Conservation (phyloP, 2,888 invertebrate species). For the Strigamia maritima region DNA sequence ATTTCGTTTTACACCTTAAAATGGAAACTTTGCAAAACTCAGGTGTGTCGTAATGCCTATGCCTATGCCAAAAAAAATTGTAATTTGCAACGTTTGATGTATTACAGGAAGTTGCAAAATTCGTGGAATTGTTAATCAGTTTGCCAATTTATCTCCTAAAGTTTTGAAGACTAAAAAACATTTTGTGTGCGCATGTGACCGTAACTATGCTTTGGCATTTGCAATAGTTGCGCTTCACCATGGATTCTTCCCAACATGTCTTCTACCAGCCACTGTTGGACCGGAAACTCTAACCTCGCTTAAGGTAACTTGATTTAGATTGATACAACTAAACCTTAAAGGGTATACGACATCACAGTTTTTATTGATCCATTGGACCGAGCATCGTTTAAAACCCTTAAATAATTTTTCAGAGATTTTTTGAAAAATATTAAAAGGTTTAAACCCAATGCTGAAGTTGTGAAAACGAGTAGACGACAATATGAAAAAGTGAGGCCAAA, state of each 20-base stretch:
- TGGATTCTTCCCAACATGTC: not conserved
- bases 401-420: too few relatives aligned
- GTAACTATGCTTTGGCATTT: not conserved
- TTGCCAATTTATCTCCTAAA: not conserved
- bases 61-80: not conserved
- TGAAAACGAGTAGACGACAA: too few relatives aligned
- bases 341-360: too few relatives aligned
- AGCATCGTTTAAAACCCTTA: too few relatives aligned
- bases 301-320: not conserved
- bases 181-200: slow-evolving; percentile 29
- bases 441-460: too few relatives aligned
- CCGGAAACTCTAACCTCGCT: not conserved
- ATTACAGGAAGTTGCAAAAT: not conserved
- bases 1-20: not conserved
- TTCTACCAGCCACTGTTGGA: not conserved
- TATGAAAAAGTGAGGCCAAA: too few relatives aligned
- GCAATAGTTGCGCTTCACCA: not conserved
- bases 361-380: too few relatives aligned
- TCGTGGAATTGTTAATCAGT: not conserved
- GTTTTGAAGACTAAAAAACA: not conserved
- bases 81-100: not conserved
- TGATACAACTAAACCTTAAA: too few relatives aligned
- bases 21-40: not conserved
- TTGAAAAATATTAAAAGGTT: too few relatives aligned
- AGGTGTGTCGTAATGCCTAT: not conserved